Conservation (phyloP, 2,113 vertebrate genomes). For the Lichenostomus cassidix region DNA sequence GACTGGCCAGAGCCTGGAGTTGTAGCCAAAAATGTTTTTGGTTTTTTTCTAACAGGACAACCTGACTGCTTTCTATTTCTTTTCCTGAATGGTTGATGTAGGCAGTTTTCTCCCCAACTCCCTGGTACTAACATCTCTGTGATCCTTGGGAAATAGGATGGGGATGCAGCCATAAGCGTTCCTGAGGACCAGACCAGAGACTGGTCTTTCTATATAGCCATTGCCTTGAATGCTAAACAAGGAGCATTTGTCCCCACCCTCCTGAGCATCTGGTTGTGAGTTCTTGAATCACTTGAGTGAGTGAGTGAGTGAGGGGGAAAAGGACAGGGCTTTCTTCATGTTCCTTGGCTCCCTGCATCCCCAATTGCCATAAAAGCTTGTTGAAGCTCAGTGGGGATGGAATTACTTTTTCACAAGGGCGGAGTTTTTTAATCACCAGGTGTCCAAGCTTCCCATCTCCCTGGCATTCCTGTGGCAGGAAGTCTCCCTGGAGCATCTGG, state of each 20-base stretch:
- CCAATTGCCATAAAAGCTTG: neutral
- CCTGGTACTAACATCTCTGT: neutral
- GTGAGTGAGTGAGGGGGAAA: neutral
- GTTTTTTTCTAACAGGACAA: neutral
- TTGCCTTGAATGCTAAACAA: neutral
- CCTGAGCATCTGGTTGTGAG: neutral
- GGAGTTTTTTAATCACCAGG: neutral
- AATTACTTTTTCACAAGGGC: neutral
- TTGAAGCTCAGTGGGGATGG: neutral
- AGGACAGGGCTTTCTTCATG: neutral
- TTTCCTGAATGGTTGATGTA: neutral
- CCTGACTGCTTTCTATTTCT: neutral
- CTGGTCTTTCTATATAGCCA: neutral
- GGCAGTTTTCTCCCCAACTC: neutral
- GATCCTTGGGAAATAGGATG: neutral
- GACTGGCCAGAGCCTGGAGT: neutral
- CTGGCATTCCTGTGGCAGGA: neutral
- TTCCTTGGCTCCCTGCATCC: neutral
- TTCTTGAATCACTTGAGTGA: neutral
- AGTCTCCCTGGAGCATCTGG: neutral
- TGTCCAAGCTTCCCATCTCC: neutral
- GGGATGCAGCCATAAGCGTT: neutral
- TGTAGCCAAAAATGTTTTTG: neutral
- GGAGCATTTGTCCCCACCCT: neutral
- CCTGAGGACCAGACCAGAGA: neutral